Evolutionary conservation across 2,888 invertebrate species (phyloP).

Genomic region (Luffia ferchaultella): DNA sequence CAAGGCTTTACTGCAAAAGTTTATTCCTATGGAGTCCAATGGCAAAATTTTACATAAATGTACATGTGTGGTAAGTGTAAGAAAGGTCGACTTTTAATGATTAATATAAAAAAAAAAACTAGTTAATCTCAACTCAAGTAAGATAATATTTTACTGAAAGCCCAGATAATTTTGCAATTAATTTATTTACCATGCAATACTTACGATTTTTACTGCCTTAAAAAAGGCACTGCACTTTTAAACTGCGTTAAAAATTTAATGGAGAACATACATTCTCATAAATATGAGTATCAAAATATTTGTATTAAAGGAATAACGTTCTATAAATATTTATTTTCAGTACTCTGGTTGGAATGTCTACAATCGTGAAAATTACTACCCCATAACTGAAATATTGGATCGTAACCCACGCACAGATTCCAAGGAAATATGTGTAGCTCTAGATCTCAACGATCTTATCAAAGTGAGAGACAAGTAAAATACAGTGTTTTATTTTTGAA

Average conservation of each 20-base stretch:
- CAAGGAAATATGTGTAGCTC: conserved; percentile 63
- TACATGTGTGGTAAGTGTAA: conserved; percentile 68
- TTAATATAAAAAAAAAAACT: neutral
- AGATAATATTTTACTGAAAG: no score
- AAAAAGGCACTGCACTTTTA: no score
- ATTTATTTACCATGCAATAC: conserved; percentile 1
- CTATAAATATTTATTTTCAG: conserved; percentile 46
- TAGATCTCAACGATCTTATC: conserved; percentile 62
- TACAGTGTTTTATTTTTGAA: conserved; percentile 37
- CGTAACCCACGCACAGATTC: conserved; percentile 59
- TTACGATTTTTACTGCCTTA: no score
- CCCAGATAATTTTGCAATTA: no score
- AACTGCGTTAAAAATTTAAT: no score
- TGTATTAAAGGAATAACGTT: no score
- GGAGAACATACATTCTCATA: no score
- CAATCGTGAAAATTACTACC: conserved; percentile 67
- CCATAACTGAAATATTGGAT: conserved; percentile 63
- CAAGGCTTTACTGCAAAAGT: conserved; percentile 72
- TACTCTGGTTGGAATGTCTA: conserved; percentile 70
- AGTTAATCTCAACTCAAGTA: no score
- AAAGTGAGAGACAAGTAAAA: conserved; percentile 63
- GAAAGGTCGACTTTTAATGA: no score
- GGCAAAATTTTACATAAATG: conserved; percentile 67
- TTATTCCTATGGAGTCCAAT: conserved; percentile 68
- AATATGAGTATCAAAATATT: no score